A percentile compares a stretch with the other conserved stretches of the same genome.
phyloP scores from a whole-genome alignment of 2,113 vertebrate genomes.

The Pogona vitticeps region DNA sequence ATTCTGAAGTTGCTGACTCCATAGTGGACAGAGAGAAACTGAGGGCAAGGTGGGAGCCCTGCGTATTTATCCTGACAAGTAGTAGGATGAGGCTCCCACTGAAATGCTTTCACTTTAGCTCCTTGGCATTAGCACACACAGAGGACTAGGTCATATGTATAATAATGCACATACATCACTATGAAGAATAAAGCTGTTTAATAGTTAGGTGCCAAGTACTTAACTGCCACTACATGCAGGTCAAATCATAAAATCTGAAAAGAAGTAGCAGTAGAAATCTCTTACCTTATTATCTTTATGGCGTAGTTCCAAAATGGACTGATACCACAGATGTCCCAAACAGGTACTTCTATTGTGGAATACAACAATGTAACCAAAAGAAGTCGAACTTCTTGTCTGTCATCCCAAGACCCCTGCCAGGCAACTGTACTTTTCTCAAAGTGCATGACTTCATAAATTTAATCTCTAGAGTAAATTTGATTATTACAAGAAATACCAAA shows the following conservation, averaged over 20 bases:
- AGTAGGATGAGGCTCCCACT: too few relatives aligned
- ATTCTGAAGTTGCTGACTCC: too few relatives aligned
- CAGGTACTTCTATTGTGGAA: not conserved
- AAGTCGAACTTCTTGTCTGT: not conserved
- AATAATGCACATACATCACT: too few relatives aligned
- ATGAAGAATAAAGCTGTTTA: not conserved
- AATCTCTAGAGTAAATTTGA: too few relatives aligned
- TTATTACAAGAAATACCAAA: not conserved
- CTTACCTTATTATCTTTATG: slow-evolving; percentile 1
- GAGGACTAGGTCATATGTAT: too few relatives aligned
- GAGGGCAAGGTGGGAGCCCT: too few relatives aligned
- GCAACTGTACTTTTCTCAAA: not conserved
- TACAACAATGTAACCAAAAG: not conserved
- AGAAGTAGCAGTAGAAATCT: not conserved
- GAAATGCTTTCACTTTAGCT: too few relatives aligned
- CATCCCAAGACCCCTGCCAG: not conserved
- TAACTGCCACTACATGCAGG: rapidly evolving
- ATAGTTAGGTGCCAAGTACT: not conserved
- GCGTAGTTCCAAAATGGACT: not conserved
- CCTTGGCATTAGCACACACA: too few relatives aligned
- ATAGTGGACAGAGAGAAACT: too few relatives aligned
- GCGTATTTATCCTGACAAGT: too few relatives aligned
- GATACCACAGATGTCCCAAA: not conserved
- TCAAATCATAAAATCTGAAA: rapidly evolving
- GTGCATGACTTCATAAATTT: too few relatives aligned